phyloP scores from a whole-genome alignment of 2,888 invertebrate species.

The Tenthredo mesomela region DNA sequence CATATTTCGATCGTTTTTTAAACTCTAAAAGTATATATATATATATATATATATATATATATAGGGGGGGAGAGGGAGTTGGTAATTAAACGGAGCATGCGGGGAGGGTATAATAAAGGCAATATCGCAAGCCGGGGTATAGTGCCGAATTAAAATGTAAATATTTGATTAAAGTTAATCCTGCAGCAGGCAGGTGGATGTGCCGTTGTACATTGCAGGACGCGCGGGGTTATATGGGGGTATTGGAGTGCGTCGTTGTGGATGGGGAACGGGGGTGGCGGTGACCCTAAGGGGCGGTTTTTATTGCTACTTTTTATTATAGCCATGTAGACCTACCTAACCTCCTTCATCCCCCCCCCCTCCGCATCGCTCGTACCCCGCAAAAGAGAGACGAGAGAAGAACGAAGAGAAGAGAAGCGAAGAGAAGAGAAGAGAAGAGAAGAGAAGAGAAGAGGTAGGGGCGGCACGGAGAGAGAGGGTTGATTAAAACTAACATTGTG shows the following conservation, averaged over 20 bases:
- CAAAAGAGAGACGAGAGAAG: constrained; percentile 56
- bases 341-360: constrained; percentile 60
- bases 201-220: constrained; percentile 62
- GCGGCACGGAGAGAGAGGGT: constrained; percentile 57
- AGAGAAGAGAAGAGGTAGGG: constrained; percentile 22
- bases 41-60: too few relatives aligned
- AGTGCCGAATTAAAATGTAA: constrained; percentile 75
- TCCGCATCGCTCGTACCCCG: constrained; percentile 16
- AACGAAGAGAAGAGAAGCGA: constrained; percentile 48
- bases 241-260: constrained; percentile 54
- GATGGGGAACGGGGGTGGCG: constrained; percentile 66
- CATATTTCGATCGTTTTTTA: not conserved
- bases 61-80: constrained; percentile 60
- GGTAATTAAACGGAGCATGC: constrained; percentile 71
- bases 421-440: constrained; percentile 55
- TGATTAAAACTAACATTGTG: constrained; percentile 73
- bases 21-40: not conserved
- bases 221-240: not conserved
- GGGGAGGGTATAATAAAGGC: constrained; percentile 68
- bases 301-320: constrained; percentile 77
- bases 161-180: constrained; percentile 78
- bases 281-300: constrained; percentile 76
- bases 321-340: constrained; percentile 74
- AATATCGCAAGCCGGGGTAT: constrained; percentile 53
- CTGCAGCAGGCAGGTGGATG: constrained; percentile 71